Conservation (phyloP, 2,113 vertebrate genomes). For the Cyanistes caeruleus region DNA sequence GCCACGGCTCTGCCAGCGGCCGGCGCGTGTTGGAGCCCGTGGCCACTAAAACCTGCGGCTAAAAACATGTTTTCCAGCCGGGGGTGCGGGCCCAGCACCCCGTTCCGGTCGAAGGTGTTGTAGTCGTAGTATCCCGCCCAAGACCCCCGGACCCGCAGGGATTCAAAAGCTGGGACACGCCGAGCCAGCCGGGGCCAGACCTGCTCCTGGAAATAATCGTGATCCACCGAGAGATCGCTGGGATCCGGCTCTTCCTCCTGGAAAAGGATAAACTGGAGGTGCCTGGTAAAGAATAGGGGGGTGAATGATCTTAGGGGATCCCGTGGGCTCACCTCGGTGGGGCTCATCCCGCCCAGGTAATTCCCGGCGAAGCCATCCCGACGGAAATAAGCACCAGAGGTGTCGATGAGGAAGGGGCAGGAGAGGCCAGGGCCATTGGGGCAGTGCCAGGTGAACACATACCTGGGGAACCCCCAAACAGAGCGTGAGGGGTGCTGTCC, state of each 20-base stretch:
- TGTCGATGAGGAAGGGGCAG: conserved; percentile 84
- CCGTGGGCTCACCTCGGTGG: conserved; percentile 75
- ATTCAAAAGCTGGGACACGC: not conserved
- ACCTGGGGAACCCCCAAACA: conserved; percentile 70
- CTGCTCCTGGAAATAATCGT: not conserved
- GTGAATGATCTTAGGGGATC: not conserved
- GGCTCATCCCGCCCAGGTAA: conserved; percentile 86
- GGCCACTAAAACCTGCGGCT: rapidly evolving
- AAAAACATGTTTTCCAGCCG: not conserved
- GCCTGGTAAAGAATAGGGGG: not conserved
- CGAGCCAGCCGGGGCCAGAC: not conserved
- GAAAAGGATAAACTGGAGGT: not conserved
- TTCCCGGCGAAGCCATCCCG: conserved; percentile 87
- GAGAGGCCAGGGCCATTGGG: conserved; percentile 87
- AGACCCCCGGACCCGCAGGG: not conserved
- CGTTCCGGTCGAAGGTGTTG: not conserved
- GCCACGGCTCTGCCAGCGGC: not conserved
- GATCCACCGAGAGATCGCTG: not conserved
- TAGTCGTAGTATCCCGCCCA: not conserved
- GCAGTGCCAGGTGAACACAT: conserved; percentile 85
- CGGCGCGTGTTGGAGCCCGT: not conserved
- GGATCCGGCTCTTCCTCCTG: not conserved
- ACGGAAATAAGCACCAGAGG: conserved; percentile 84
- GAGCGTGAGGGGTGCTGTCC: not conserved
- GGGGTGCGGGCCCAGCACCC: not conserved